Percentiles rank a stretch among this genome's conserved stretches.
Evolutionary conservation across 2,888 invertebrate genomes (phyloP).

Genomic region (Acronicta leporina): DNA sequence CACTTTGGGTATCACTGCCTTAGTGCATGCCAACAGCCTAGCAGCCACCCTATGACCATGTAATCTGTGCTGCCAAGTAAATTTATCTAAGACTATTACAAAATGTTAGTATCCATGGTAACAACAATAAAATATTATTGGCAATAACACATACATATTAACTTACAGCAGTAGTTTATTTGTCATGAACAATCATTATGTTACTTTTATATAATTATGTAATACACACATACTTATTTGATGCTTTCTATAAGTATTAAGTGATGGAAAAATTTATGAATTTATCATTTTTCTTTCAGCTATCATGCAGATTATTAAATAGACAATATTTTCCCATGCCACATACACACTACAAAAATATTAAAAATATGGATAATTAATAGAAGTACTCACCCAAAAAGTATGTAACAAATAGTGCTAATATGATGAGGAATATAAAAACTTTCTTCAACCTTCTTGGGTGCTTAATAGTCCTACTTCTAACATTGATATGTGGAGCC

Average conservation of each 20-base stretch:
- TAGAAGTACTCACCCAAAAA: conserved; percentile 76
- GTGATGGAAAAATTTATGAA: no score
- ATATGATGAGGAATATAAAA: conserved; percentile 78
- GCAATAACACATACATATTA: not conserved
- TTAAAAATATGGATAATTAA: not conserved
- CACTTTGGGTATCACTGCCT: no score
- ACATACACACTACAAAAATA: no score
- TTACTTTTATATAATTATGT: not conserved
- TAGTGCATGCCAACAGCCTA: no score
- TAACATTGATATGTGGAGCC: conserved; percentile 72
- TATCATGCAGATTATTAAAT: no score
- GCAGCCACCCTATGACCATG: no score
- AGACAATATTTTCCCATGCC: no score
- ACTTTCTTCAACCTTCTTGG: conserved; percentile 80
- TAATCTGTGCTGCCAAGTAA: no score
- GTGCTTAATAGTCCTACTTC: conserved; percentile 75
- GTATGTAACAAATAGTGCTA: conserved; percentile 80
- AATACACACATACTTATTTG: no score
- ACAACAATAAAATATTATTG: conserved; percentile 20
- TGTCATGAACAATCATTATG: conserved; percentile 12
- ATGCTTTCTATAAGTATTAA: no score
- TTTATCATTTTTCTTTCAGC: no score
- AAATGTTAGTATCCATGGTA: conserved; percentile 13
- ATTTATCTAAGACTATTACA: not conserved
- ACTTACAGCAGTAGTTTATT: conserved; percentile 8